Conservation (phyloP, 2,888 invertebrate genomes). For the Gymnosoma rotundatum region DNA sequence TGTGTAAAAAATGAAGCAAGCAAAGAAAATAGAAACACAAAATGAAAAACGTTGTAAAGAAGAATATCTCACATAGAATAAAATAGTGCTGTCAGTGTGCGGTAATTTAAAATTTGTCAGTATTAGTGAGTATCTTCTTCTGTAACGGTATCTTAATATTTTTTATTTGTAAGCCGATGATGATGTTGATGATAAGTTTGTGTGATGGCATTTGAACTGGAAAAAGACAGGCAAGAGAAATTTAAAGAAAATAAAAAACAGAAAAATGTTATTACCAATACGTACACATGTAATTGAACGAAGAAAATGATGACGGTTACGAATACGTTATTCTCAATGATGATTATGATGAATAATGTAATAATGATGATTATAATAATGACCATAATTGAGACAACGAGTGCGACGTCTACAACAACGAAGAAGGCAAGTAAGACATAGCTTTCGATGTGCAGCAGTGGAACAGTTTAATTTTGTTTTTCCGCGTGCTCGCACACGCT, state of each 20-base stretch:
- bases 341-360: conserved; percentile 48
- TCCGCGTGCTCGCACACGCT: conserved; percentile 83
- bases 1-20: conserved; percentile 44
- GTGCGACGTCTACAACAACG: conserved; percentile 60
- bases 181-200: conserved; percentile 50
- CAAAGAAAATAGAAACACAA: conserved; percentile 46
- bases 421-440: conserved; percentile 64
- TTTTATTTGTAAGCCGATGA: conserved; percentile 29
- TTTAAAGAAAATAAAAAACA: conserved; percentile 27
- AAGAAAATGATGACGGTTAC: conserved; percentile 33
- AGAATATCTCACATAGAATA: conserved; percentile 39
- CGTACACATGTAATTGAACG: conserved; percentile 27
- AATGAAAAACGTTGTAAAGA: conserved; percentile 43
- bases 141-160: conserved; percentile 11
- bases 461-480: conserved; percentile 83
- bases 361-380: conserved; percentile 52
- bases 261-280: conserved; percentile 49
- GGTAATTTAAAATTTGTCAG: conserved; percentile 48
- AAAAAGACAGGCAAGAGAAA: conserved; percentile 59
- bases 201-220: conserved; percentile 69
- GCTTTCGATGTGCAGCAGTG: conserved; percentile 72
- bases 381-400: conserved; percentile 34
- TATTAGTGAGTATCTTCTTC: conserved; percentile 51
- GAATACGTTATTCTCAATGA: conserved; percentile 45
- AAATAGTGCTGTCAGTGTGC: conserved; percentile 52